Base-by-base conservation (phyloP, 2,113 vertebrate species). In the Carollia perspicillata region DNA sequence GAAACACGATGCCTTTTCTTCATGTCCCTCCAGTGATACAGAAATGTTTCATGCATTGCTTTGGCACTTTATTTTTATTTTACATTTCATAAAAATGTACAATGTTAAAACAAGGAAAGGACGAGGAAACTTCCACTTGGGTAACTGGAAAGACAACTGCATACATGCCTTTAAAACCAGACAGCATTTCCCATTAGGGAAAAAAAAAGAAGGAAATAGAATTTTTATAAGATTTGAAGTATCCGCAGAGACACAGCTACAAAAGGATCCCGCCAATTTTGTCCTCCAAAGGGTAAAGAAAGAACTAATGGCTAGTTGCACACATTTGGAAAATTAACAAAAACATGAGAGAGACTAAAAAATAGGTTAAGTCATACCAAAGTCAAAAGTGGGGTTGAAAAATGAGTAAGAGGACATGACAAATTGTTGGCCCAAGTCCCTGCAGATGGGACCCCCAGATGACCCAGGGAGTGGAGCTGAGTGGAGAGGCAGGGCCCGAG, bases 241-340 rank as follows among this genome's bases (percentile, higher is more conserved):
- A n/a, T 79, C 84, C 87, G 93, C 77, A 66, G 94, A 96, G 89
- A 95, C 68, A n/a, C 0, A 12, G 74, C 44, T 79, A 92, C 63
- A 86, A 94, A 97, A 93, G 68, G 51, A 90, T 51, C 40, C 68
- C 28, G 16, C 60, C 72, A 58, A 74, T 79, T 85, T 83, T 87
- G 71, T 93, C 87, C 89, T 95, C 80, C 47, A 87, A 97, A 93
- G 55, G 60, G 63, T 5, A 93, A 37, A 84, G 87, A 83, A 84
- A 85, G 77, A 93, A 75, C 16, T 33, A 58, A 94, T 47, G 51
- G 83, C 63, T 37, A 69, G 77, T 84, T 88, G 44, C 40, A 7
- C 22, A 3, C 47, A 85, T 89, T 86, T 90, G 88, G 71, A 84
- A 97, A 96, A 95, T 95, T 94, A 93, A 84, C 89, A 93, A 93